These are phyloP conservation scores for Pseudoips prasinana DNA, from an alignment of 2,888 invertebrate species.

Conservation along the genomic window DNA sequence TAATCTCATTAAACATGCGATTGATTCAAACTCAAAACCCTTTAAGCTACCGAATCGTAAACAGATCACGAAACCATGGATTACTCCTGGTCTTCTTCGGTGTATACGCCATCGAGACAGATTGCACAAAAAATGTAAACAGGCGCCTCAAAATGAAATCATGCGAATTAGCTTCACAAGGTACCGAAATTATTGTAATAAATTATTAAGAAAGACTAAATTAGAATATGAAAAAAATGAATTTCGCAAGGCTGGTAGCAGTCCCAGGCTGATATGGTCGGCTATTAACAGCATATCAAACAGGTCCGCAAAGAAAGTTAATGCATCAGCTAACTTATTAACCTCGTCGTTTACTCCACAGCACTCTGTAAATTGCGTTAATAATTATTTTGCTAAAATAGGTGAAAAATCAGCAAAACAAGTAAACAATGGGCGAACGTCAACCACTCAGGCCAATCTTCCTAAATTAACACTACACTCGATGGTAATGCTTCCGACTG, in stretches of 20 bases:
- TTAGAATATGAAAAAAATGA: not conserved
- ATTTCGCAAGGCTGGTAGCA: not conserved
- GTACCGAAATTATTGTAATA: not conserved
- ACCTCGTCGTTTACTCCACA: not conserved
- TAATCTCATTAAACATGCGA: too few species aligned
- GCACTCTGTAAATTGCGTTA: not conserved
- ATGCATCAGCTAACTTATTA: not conserved
- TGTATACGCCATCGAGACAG: not conserved
- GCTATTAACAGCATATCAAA: not conserved
- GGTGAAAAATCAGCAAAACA: not conserved
- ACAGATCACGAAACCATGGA: not conserved
- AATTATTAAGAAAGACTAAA: not conserved
- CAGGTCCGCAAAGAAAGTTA: not conserved
- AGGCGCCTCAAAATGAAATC: too few species aligned
- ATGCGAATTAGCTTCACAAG: not conserved
- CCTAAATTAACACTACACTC: too few species aligned
- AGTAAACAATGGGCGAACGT: too few species aligned
- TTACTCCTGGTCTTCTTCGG: not conserved
- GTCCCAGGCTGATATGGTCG: not conserved
- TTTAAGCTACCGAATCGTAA: too few species aligned
- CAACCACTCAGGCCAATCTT: too few species aligned
- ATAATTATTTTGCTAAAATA: not conserved
- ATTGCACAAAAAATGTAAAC: not conserved
- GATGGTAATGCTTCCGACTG: conserved; percentile 2
- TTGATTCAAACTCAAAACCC: too few species aligned